Evolutionary conservation across 2,113 vertebrate species (phyloP), one percentile per base, ranked within the genome.

Genomic region (Apteryx owenii): DNA sequence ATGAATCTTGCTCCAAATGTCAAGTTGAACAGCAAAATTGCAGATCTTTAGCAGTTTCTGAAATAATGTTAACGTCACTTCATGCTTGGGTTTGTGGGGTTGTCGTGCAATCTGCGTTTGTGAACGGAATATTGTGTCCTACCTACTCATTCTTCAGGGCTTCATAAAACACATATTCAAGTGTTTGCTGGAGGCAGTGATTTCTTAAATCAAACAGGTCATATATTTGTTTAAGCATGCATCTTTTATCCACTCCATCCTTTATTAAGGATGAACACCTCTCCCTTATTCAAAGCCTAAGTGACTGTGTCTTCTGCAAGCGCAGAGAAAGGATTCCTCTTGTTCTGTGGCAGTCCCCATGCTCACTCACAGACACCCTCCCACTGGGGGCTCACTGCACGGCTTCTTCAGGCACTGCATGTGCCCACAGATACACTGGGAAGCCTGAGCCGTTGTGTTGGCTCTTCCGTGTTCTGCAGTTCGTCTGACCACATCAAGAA

Each of bases 191-290:
- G 53, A 93, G 58, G 75, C 71, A 85, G 58, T 70, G 88, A 61
- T 68, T 92, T 81, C 90, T 94, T 9, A 71, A 90, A 66, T 86
- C 73, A 81, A 93, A 73, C 44, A 82, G 88, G n/a, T 91, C 50
- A 40, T 81, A 14, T 56, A 86, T 93, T 95, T 96, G 72, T 82
- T 79, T 88, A 89, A 95, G 58, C 1, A 4, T 62, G n/a, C 38
- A 56, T 95, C 71, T 93, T 89, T 60, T 91, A 73, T 53, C 68
- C 54, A 62, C 79, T 96, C 79, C 16, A 21, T 95, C 14, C 46
- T 69, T 89, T 81, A 71, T 87, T 91, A 26, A 58, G 66, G 11
- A 65, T 80, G 53, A 91, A 33, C 58, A 80, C 66, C 19, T 89
- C 70, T 79, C 66, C 20, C 13, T 70, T 73, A 17, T 42, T 81